Evolutionary conservation across 2,797 vertebrate species (phyloP).

Genomic region (Aplochiton taeniatus): DNA sequence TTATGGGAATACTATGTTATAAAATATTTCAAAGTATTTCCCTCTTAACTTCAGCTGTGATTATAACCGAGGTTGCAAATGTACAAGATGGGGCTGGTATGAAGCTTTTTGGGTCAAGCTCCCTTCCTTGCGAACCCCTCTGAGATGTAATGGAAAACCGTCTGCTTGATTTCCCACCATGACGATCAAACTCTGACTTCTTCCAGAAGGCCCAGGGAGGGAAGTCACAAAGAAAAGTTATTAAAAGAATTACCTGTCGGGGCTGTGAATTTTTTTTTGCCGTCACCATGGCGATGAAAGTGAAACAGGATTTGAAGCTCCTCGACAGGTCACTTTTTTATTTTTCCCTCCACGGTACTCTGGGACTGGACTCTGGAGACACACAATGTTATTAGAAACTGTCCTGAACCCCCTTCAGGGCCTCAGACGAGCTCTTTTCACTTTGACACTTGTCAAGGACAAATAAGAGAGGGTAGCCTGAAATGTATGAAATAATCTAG

Average conservation of each 20-base stretch:
- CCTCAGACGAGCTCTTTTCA: slow-evolving; percentile 35
- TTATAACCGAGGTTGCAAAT: slow-evolving; percentile 3
- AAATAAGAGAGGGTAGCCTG: slow-evolving; percentile 39
- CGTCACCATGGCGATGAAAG: slow-evolving; percentile 34
- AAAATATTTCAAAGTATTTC: neutral
- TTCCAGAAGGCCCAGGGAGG: slow-evolving; percentile 26
- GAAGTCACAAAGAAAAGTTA: slow-evolving; percentile 40
- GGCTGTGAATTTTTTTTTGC: slow-evolving; percentile 40
- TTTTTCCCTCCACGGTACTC: slow-evolving; percentile 23
- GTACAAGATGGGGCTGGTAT: slow-evolving; percentile 11
- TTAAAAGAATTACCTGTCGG: slow-evolving; percentile 49
- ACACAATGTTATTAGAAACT: slow-evolving; percentile 57
- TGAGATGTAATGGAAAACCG: slow-evolving; percentile 44
- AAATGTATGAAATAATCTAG: slow-evolving; percentile 39
- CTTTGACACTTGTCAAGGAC: slow-evolving; percentile 53
- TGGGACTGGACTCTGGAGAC: slow-evolving; percentile 43
- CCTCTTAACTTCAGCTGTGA: neutral
- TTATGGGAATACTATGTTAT: neutral
- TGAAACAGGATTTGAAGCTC: slow-evolving; percentile 38
- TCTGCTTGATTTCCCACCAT: slow-evolving; percentile 39
- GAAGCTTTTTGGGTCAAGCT: slow-evolving; percentile 36
- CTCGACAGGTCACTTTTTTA: slow-evolving; percentile 40
- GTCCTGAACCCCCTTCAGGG: slow-evolving; percentile 31
- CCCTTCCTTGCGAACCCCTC: slow-evolving; percentile 28
- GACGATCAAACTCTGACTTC: slow-evolving; percentile 44